phyloP scores from a whole-genome alignment of 2,888 invertebrate species.

The Eupeodes luniger region DNA sequence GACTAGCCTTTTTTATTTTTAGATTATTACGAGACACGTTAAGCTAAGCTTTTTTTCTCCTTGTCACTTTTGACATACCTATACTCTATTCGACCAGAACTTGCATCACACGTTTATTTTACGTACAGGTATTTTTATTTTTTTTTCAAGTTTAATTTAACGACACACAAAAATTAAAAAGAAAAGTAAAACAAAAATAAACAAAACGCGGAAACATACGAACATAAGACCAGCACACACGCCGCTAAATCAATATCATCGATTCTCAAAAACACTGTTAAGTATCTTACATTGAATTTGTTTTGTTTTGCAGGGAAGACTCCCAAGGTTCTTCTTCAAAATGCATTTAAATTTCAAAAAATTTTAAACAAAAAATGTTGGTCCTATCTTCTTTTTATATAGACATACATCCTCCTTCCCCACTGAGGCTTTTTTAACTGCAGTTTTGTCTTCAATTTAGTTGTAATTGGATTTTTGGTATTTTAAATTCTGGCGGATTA shows the following conservation, averaged over 20 bases:
- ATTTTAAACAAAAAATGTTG: not conserved
- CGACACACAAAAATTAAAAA: not conserved
- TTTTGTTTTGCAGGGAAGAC: not conserved
- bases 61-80: conserved; percentile 50
- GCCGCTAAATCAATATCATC: conserved; percentile 67
- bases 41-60: conserved; percentile 31
- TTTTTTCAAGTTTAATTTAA: not conserved
- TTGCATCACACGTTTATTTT: conserved; percentile 38
- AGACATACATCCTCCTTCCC: not conserved
- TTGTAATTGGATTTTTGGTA: conserved; percentile 4
- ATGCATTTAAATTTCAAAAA: not conserved
- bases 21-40: conserved; percentile 41
- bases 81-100: not conserved
- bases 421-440: not conserved
- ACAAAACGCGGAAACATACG: conserved; percentile 41
- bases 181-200: conserved; percentile 16
- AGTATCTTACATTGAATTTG: conserved; percentile 34
- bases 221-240: not conserved
- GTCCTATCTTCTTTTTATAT: not conserved
- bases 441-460: not conserved
- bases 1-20: conserved; percentile 51
- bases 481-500: not conserved
- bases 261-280: conserved; percentile 55
- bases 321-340: not conserved
- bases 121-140: not conserved